phyloP scores from a whole-genome alignment of 2,797 vertebrate species.

The Catostomus latipinnis region DNA sequence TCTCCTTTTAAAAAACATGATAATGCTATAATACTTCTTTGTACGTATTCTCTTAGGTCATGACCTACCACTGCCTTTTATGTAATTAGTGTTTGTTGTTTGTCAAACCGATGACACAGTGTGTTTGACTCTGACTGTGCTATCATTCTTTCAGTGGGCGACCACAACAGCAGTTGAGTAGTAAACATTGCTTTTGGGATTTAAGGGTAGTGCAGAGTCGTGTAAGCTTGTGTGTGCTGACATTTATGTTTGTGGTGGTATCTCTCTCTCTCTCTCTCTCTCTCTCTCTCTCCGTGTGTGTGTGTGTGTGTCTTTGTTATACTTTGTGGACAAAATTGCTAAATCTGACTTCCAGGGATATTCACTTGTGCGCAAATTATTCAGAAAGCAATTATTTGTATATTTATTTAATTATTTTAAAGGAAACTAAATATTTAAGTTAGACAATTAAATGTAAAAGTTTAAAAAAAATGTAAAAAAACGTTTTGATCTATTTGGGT shows the following conservation, averaged over 20 bases:
- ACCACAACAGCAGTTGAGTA: slow-evolving; percentile 39
- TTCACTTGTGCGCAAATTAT: too few species aligned
- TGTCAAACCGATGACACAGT: slow-evolving; percentile 9
- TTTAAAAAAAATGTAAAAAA: too few species aligned
- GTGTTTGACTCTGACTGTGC: background rate
- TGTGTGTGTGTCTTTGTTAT: slow-evolving; percentile 4
- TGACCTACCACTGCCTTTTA: background rate
- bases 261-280: background rate
- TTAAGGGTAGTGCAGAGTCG: slow-evolving; percentile 23
- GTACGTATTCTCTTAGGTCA: background rate
- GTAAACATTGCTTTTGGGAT: slow-evolving; percentile 34
- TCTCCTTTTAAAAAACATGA: background rate
- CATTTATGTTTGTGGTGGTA: slow-evolving; percentile 24
- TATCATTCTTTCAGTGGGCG: slow-evolving; percentile 33
- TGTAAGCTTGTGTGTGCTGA: slow-evolving; percentile 22
- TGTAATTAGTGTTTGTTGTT: slow-evolving; percentile 10
- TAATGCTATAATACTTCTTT: background rate
- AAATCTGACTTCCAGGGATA: too few species aligned
- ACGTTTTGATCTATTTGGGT: too few species aligned
- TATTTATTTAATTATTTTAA: too few species aligned
- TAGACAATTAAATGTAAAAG: too few species aligned
- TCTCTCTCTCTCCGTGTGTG: too few species aligned
- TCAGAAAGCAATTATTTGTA: too few species aligned
- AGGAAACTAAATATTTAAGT: too few species aligned
- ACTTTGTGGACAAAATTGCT: too few species aligned